These are phyloP conservation scores for Pissodes strobi DNA, from an alignment of 1,140 invertebrate genomes.

Conservation along the genomic window DNA sequence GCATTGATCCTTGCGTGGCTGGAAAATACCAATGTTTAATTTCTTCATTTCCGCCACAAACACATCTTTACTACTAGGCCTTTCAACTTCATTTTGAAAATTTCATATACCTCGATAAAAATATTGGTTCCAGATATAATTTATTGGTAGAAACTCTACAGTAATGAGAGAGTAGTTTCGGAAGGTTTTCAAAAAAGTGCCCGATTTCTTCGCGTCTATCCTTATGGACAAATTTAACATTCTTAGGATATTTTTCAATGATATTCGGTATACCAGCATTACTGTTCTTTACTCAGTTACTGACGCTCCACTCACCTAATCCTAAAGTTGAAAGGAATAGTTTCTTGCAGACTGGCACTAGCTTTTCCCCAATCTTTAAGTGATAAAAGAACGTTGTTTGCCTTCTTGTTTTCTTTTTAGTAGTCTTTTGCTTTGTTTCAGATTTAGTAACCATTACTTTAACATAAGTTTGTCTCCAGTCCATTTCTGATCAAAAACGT, in stretches of 20 bases:
- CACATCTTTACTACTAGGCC: slow-evolving; percentile 1
- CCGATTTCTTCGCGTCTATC: not conserved
- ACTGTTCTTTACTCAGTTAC: not conserved
- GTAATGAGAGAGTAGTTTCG: not conserved
- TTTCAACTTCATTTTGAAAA: not conserved
- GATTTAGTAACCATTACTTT: not conserved
- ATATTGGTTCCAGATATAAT: slow-evolving; percentile 3
- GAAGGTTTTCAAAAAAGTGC: not conserved
- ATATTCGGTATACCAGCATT: slow-evolving; percentile 6
- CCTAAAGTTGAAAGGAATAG: no score
- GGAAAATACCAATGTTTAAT: no score
- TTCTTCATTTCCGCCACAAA: not conserved
- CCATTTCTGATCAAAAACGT: not conserved
- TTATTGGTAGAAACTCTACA: not conserved
- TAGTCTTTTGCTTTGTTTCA: slow-evolving; percentile 1
- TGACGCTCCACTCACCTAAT: not conserved
- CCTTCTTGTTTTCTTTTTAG: not conserved
- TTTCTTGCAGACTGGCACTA: no score
- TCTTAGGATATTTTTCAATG: slow-evolving; percentile 3
- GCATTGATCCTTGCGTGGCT: no score
- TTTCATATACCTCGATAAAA: not conserved
- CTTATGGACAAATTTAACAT: not conserved
- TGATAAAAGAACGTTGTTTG: slow-evolving; percentile 1
- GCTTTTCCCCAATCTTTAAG: not conserved
- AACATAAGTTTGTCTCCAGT: not conserved